Base-by-base conservation (phyloP, 1,140 invertebrate genomes). In the Aethina tumida region DNA sequence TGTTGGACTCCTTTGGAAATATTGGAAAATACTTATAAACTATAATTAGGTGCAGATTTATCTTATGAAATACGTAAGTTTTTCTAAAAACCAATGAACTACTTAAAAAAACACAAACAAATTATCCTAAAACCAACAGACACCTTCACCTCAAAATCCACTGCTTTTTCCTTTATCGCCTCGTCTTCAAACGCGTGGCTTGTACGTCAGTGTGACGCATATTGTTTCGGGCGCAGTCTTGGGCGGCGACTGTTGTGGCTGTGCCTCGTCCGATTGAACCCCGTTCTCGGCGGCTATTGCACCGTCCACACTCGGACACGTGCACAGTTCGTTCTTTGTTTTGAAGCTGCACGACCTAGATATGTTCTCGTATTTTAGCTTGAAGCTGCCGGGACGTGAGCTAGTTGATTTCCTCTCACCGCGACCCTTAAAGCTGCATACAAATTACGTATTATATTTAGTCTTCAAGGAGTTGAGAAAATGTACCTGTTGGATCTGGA, bases 141-240 rank as follows among this genome's bases (percentile, higher is more conserved):
- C 6, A 7, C n/a, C n/a, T 7, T 22, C 6, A 30, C 16, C 9
- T n/a, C 14, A 34, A 19, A 34, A 9, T 34, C 9, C 14, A n/a
- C 14, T 18, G n/a, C 9, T 19, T n/a, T 2, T 13, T 18, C 10
- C n/a, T 34, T 19, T 14, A 34, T 10, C 24, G 26, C 30, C 14
- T 8, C 26, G 17, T 19, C 5, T n/a, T 43, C 68, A 77, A 55
- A 77, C 75, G 43, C 74, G 63, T 21, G 75, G 75, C 48, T 79
- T 77, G 49, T 79, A 79, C 3, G 73, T 76, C 28, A 77, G 60
- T 15, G 73, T 77, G 28, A 77, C 69, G 55, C 74, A 74, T 49
- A 75, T 73, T 17, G 71, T 75, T 55, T 75, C 73, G 39, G 71
- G 66, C 49, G 68, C 71, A 43, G 69, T 71, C 48, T 73, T 70